These are phyloP conservation scores for Mythimna loreyi DNA, from an alignment of 2,888 invertebrate species.

Conservation along the genomic window DNA sequence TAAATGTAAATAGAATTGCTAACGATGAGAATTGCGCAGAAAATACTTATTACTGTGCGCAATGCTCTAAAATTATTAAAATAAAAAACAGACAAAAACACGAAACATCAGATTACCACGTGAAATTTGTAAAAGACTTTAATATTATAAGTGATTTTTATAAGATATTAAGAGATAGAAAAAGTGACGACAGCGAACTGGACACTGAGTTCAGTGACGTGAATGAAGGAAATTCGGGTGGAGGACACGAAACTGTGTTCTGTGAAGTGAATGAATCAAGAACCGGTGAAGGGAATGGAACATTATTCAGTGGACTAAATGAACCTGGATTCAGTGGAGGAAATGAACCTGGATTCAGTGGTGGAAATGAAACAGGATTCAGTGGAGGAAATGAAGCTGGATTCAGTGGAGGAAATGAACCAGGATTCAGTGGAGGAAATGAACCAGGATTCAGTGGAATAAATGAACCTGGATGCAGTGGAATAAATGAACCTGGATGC, in stretches of 20 bases:
- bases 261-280: not conserved
- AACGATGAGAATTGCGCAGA: not conserved
- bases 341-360: too few species aligned
- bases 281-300: too few species aligned
- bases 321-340: not conserved
- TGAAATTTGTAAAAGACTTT: constrained; percentile 6
- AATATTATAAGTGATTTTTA: constrained; percentile 26
- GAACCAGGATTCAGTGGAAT: not conserved
- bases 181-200: not conserved
- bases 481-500: too few species aligned
- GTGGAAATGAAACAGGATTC: too few species aligned
- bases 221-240: not conserved
- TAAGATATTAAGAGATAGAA: constrained; percentile 12
- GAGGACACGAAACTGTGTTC: not conserved
- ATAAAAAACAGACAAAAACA: constrained; percentile 32
- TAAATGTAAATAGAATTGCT: constrained; percentile 21
- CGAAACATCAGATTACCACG: constrained; percentile 29
- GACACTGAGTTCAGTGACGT: not conserved
- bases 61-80: constrained; percentile 41
- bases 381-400: not conserved
- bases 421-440: too few species aligned
- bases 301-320: not conserved
- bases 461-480: not conserved
- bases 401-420: too few species aligned
- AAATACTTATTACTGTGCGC: constrained; percentile 25